Base-by-base conservation (phyloP, 2,888 invertebrate genomes). In the Melinaea marsaeus region DNA sequence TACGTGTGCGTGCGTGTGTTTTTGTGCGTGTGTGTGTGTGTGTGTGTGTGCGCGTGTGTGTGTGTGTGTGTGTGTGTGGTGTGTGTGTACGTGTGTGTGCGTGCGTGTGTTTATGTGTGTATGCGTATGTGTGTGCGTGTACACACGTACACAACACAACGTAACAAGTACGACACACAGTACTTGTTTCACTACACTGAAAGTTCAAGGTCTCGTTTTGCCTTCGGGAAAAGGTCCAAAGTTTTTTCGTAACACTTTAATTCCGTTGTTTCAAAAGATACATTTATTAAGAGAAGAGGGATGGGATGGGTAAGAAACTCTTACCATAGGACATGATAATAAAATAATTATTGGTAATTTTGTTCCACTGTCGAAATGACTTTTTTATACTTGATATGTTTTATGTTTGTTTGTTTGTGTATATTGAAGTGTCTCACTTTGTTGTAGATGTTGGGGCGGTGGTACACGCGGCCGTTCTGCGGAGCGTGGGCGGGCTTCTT, bases 401-500 rank as follows among this genome's bases (percentile, higher is more conserved):
- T 48, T 13, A 48, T 48, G 22, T 48, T n/a, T 22, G 22, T 48
- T 22, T n/a, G 13, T n/a, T 48, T 48, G 22, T 22, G 22, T 48
- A 48, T 2, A 51, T 7, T 51, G 32, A n/a, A 54, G n/a, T 45
- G 55, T 13, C 51, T 62, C 78, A 88, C 90, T 87, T 88, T 89
- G 79, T 79, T 83, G 80, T 86, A 86, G 64, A 80, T 74, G 74
- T 86, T 88, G 68, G 86, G 80, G 72, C 88, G 86, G 73, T 85
- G 88, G 75, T 87, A 88, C 63, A 83, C 82, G 68, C 91, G 85
- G 63, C 88, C 87, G 81, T 91, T 88, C 75, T 89, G 85, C 59
- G 88, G 82, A 75, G 92, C 90, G 85, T 92, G 90, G 74, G 90
- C 85, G 34, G 93, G 93, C 79, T 93, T 93, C 83, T 94, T 93